Base-by-base conservation (phyloP, 35 echinoderm and acorn worm species). In the Chiridota heheva region DNA sequence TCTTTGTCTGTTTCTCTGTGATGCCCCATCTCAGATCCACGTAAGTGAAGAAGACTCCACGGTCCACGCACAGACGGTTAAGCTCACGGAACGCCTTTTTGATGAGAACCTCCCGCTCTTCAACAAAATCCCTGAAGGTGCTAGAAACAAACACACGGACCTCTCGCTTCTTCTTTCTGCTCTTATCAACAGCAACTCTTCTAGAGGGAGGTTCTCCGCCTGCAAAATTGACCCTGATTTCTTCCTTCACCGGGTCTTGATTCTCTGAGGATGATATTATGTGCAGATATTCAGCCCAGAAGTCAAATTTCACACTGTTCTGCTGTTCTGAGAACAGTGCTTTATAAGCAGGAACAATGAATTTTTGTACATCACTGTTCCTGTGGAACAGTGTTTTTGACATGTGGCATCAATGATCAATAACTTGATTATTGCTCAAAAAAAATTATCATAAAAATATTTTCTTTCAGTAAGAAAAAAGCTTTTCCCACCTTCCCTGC, bases 1-100 rank as follows among this genome's bases (percentile, higher is more conserved):
- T 49, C 29, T 73, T 56, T 3, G 81, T 90, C 44, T 96, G 86
- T 29, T 85, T 48, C 41, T 78, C 73, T 0, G 92, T 96, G 46
- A 96, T 96, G 12, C 92, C 92, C 92, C 92, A 96, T 42, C 92
- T 65, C 13, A 96, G 69, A 79, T 96, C 92, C 20, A 96, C 92
- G 41, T 96, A 96, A 8, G 92, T 86, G 62, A 96, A 96, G 87
- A 89, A 96, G 35, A 90, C 87, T 3, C 86, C 86, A 1, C 86
- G 81, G 38, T 96, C 92, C 41, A 88, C 43, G 62, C 92, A 96
- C 1, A 90, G 57, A 0, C 92, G 92, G 44, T 96, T 96, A 12
- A 96, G 33, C 69, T 96, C 86, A 68, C 86, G 86, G 66, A 96
- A 90, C 3, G 70, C 86, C 48, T 96, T 96, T 77, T 96, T 96